Evolutionary conservation across 2,797 vertebrate species (phyloP).

Genomic region (Leucoraja ocellata): DNA sequence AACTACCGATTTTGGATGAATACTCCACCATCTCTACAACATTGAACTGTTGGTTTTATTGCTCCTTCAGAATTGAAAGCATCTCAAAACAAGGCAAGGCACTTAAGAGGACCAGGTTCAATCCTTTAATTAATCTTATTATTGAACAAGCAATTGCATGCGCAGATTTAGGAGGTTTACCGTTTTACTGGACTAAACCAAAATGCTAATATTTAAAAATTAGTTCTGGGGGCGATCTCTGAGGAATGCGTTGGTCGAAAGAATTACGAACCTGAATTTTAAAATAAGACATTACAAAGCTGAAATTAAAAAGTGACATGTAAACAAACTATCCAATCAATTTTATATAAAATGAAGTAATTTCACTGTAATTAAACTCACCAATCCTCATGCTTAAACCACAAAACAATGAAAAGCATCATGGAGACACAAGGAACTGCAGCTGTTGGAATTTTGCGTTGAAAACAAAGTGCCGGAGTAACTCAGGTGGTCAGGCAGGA

Average conservation of each 20-base stretch:
- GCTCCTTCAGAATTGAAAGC: background rate
- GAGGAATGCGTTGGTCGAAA: conserved; percentile 31
- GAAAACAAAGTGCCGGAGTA: too few relatives aligned
- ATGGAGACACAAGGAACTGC: too few relatives aligned
- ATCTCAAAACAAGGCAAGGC: background rate
- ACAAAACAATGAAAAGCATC: background rate
- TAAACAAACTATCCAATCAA: background rate
- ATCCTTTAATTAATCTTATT: background rate
- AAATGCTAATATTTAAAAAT: conserved; percentile 13
- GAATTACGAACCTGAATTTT: background rate
- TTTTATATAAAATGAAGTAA: background rate
- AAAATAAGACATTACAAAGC: background rate
- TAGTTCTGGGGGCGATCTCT: background rate
- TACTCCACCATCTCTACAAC: too few relatives aligned
- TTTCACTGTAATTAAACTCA: background rate
- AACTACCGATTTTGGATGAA: background rate
- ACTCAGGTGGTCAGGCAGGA: too few relatives aligned
- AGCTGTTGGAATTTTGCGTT: too few relatives aligned
- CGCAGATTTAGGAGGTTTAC: background rate
- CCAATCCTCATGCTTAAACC: background rate
- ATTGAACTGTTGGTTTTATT: too few relatives aligned
- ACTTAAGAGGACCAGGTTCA: background rate
- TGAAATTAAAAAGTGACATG: background rate
- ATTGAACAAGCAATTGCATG: background rate
- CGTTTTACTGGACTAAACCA: background rate